These are phyloP conservation scores for Echeneis naucrates DNA, from an alignment of 2,797 vertebrate genomes.

Conservation along the genomic window DNA sequence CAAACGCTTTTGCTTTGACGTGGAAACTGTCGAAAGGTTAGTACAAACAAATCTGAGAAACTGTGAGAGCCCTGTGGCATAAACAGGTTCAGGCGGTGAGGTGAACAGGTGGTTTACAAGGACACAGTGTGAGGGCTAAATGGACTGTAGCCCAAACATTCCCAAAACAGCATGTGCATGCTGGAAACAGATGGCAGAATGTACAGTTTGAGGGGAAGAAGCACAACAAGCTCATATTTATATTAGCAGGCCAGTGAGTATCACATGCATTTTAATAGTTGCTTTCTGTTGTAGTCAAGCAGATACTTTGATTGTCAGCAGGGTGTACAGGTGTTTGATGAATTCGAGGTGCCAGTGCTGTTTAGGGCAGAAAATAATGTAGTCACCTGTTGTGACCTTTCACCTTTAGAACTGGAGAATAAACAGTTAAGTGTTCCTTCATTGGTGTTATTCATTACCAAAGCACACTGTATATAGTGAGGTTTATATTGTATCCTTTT, in stretches of 20 bases:
- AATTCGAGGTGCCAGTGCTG: slow-evolving; percentile 67
- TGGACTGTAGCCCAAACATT: slow-evolving; percentile 79
- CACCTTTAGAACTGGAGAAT: slow-evolving; percentile 8
- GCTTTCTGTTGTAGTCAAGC: slow-evolving; percentile 32
- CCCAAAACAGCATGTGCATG: slow-evolving; percentile 51
- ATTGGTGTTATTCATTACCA: too few species aligned
- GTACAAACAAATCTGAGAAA: slow-evolving; percentile 43
- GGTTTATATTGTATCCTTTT: too few species aligned
- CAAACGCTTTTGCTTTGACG: slow-evolving; percentile 98
- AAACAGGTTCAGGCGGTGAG: slow-evolving; percentile 64
- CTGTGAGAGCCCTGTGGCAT: slow-evolving; percentile 60
- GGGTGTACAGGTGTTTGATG: slow-evolving; percentile 24
- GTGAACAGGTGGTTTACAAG: slow-evolving; percentile 79
- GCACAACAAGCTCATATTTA: slow-evolving; percentile 71
- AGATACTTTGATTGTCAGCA: slow-evolving; percentile 34
- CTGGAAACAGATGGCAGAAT: slow-evolving; percentile 74
- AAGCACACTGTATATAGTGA: too few species aligned
- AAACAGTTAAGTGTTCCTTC: neutral
- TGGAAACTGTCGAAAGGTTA: slow-evolving; percentile 94
- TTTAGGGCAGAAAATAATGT: slow-evolving; percentile 21
- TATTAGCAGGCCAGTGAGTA: slow-evolving; percentile 49
- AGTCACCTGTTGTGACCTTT: slow-evolving; percentile 24
- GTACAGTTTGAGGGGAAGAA: slow-evolving; percentile 44
- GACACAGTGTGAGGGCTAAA: slow-evolving; percentile 74
- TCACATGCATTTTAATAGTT: slow-evolving; percentile 56